phyloP scores from a whole-genome alignment of 2,888 invertebrate genomes.

The Pristionchus entomophagus region DNA sequence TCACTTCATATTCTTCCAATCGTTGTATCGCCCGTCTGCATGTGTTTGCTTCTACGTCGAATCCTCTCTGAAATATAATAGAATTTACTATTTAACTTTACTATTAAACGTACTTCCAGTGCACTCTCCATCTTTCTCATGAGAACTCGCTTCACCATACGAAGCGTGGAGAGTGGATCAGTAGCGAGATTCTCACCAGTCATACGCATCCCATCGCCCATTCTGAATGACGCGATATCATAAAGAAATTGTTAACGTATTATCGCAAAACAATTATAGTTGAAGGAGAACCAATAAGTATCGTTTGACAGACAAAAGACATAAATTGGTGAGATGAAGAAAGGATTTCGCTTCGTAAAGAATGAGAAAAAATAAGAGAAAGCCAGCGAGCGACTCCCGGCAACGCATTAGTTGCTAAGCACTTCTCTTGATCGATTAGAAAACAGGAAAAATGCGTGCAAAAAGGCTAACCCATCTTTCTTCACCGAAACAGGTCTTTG shows the following conservation, averaged over 20 bases:
- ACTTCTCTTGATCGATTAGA: neutral
- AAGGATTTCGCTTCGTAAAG: no score
- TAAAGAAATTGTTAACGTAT: neutral
- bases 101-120: slow-evolving; percentile 49
- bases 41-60: slow-evolving; percentile 63
- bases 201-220: slow-evolving; percentile 66
- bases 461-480: neutral
- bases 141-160: slow-evolving; percentile 64
- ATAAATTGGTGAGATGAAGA: neutral
- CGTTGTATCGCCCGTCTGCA: slow-evolving; percentile 66
- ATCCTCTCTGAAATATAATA: slow-evolving; percentile 52
- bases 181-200: slow-evolving; percentile 52
- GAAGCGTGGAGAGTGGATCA: slow-evolving; percentile 64
- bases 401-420: neutral
- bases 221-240: no score
- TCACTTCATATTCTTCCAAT: slow-evolving; percentile 65
- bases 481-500: slow-evolving; percentile 7
- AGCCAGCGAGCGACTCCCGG: neutral
- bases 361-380: neutral
- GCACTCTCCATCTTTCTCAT: slow-evolving; percentile 59
- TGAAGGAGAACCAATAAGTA: neutral
- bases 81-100: neutral
- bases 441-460: neutral
- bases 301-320: neutral
- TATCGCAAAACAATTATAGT: neutral